Evolutionary conservation across 1,140 invertebrate species (phyloP).

Genomic region (Drepana arcuata): DNA sequence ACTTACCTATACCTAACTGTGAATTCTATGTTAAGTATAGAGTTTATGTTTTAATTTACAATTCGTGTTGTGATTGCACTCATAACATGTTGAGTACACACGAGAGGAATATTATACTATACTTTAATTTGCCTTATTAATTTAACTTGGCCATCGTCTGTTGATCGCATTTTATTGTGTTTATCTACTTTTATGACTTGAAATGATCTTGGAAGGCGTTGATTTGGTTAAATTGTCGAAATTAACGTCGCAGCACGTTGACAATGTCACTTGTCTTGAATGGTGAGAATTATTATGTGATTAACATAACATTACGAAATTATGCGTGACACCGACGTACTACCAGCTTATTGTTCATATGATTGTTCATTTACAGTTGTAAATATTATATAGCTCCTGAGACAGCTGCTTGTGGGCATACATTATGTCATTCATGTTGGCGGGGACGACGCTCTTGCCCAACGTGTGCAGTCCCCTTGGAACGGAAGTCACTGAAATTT

Average conservation of each 20-base stretch:
- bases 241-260: constrained; percentile 22
- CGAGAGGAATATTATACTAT: too few relatives aligned
- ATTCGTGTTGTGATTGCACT: too few relatives aligned
- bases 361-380: constrained; percentile 41
- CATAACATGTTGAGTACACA: too few relatives aligned
- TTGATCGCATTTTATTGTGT: too few relatives aligned
- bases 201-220: constrained; percentile 27
- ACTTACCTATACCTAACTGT: too few relatives aligned
- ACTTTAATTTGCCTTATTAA: too few relatives aligned
- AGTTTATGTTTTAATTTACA: too few relatives aligned
- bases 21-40: too few relatives aligned
- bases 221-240: constrained; percentile 22
- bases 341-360: background rate
- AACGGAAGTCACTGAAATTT: constrained; percentile 28
- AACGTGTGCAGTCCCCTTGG: constrained; percentile 23
- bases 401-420: constrained; percentile 46
- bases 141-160: too few relatives aligned
- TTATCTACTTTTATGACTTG: too few relatives aligned
- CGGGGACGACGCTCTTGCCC: constrained; percentile 26
- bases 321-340: background rate
- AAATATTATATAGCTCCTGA: constrained; percentile 42
- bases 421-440: constrained; percentile 49
- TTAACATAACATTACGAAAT: background rate
- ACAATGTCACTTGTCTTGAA: constrained; percentile 40
- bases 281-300: constrained; percentile 24